phyloP scores from a whole-genome alignment of 2,113 vertebrate genomes.

The Oryzias melastigma region DNA sequence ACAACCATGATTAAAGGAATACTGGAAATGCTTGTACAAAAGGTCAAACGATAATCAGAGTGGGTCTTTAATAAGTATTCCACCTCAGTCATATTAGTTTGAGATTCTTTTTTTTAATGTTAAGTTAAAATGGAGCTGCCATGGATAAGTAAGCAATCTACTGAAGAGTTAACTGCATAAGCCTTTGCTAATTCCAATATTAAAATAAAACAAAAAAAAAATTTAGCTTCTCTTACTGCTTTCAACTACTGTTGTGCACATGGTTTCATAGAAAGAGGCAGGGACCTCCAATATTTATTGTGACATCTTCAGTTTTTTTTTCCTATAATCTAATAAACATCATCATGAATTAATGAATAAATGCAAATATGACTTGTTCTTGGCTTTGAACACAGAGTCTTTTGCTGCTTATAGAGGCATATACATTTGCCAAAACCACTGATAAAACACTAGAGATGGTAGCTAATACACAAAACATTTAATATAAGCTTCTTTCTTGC shows the following conservation, averaged over 20 bases:
- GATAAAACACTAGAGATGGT: slow-evolving; percentile 16
- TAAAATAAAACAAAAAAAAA: neutral
- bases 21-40: too few relatives aligned
- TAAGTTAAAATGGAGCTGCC: neutral
- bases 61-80: too few relatives aligned
- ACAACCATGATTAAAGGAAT: too few relatives aligned
- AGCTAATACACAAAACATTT: slow-evolving; percentile 32
- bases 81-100: neutral
- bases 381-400: slow-evolving; percentile 7
- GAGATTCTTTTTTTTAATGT: neutral
- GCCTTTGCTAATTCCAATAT: too few relatives aligned
- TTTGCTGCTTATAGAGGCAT: slow-evolving; percentile 20
- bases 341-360: slow-evolving; percentile 75
- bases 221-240: slow-evolving; percentile 28
- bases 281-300: slow-evolving; percentile 57
- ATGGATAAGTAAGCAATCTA: neutral
- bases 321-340: slow-evolving; percentile 67
- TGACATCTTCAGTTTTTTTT: slow-evolving; percentile 60
- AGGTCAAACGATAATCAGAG: too few relatives aligned
- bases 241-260: neutral
- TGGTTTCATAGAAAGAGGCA: slow-evolving; percentile 44
- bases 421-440: neutral
- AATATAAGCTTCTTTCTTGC: slow-evolving; percentile 26
- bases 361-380: slow-evolving; percentile 66
- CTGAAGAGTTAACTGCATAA: neutral